Evolutionary conservation across 92 coral and sea anemone species (phyloP), one percentile per base, ranked within the genome.

Genomic region (Porites lobata): DNA sequence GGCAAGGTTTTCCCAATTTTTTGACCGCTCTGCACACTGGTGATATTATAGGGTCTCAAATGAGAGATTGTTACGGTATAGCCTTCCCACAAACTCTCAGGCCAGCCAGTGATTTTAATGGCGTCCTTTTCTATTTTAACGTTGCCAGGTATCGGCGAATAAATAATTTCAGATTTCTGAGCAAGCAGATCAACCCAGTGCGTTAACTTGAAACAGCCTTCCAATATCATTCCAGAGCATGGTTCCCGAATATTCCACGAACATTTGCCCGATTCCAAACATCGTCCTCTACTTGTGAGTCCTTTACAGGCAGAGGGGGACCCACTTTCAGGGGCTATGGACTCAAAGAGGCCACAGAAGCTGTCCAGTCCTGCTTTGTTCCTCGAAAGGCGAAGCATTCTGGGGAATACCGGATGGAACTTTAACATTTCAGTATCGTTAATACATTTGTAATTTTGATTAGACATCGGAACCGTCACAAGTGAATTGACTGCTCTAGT

Each of bases 61-160:
- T 80, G 91, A 12, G 88, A 87, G 9, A 91, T 59, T 18, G 88
- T 82, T 56, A 91, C 82, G 62, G 19, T 59, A 73, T 81, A 77
- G 47, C 76, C 78, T 50, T 87, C 85, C 94, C 94, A 91, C 58
- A 83, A 82, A 20, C 92, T 76, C 38, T 88, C 13, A 50, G 94
- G 94, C 94, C 94, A 91, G 47, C 94, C 94, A 43, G 77, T 87
- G 51, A 91, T 83, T 29, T 64, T 20, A 7, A 72, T 76, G 77
- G 63, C 26, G 64, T 57, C 76, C 38, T 63, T 67, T 6, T 75
- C 83, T 38, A 75, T 84, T 52, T 72, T 58, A 22, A 75, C 67
- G 69, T 91, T 91, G 22, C 94, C 94, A 61, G 94, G 74, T 4
- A 91, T 91, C 53, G 94, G 94, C 6, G 94, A 87, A 72, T 82